Conservation (phyloP, 2,888 invertebrate species). For the Stenolophus ochropezus region DNA sequence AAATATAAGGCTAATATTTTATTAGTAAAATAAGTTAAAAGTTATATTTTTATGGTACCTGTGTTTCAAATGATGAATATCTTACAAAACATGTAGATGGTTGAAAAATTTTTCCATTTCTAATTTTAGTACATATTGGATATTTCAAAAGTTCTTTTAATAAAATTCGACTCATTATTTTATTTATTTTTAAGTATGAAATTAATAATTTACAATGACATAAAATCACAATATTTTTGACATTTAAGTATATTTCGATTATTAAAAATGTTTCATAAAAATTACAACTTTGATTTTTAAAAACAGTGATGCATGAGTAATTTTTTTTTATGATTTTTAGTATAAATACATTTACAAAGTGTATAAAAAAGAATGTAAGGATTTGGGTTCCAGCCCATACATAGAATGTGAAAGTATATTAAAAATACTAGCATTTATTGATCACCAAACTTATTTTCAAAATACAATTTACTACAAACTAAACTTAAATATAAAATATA, state of each 20-base stretch:
- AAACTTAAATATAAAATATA: slow-evolving; percentile 8
- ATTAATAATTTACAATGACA: neutral
- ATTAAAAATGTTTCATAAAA: neutral
- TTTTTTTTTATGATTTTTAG: no score
- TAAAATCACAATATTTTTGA: neutral
- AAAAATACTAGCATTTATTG: slow-evolving; percentile 40
- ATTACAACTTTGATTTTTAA: no score
- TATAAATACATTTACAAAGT: slow-evolving; percentile 47
- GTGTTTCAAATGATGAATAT: neutral
- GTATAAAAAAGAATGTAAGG: slow-evolving; percentile 41
- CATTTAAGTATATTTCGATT: slow-evolving; percentile 17
- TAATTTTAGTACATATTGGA: neutral
- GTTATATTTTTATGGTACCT: no score
- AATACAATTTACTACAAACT: slow-evolving; percentile 3
- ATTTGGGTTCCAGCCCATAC: slow-evolving; percentile 50
- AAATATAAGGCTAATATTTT: neutral
- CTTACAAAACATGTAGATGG: no score
- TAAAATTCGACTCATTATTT: neutral
- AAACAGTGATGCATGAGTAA: no score
- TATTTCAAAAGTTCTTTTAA: neutral
- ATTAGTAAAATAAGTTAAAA: no score
- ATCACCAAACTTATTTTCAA: slow-evolving; percentile 39
- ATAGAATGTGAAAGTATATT: slow-evolving; percentile 46
- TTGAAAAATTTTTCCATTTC: no score
- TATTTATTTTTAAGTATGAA: neutral